These are phyloP conservation scores for Caenorhabditis sp. DNA, from an alignment of 2,888 invertebrate species.

Conservation along the genomic window DNA sequence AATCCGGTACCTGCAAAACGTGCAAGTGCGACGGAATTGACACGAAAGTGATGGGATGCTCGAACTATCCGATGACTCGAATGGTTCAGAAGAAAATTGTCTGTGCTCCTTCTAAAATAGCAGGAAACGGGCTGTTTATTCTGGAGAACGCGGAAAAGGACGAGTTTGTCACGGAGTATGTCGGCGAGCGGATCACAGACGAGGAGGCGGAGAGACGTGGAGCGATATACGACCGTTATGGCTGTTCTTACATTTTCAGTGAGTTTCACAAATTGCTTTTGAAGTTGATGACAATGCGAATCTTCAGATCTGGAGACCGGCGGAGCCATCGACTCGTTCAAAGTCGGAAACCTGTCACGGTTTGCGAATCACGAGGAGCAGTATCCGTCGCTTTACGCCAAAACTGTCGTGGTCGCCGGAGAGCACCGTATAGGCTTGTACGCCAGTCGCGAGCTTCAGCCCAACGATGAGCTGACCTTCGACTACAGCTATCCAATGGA, in stretches of 20 bases:
- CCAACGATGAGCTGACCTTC: slow-evolving; percentile 98
- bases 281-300: neutral
- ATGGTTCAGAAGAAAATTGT: slow-evolving; percentile 90
- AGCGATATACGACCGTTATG: slow-evolving; percentile 98
- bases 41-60: neutral
- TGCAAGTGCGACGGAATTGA: slow-evolving; percentile 89
- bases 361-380: slow-evolving; percentile 98
- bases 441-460: slow-evolving; percentile 94
- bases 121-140: slow-evolving; percentile 98
- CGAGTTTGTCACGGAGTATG: slow-evolving; percentile 99
- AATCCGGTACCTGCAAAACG: slow-evolving; percentile 97
- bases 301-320: slow-evolving; percentile 14
- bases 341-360: slow-evolving; percentile 99
- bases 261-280: slow-evolving; percentile 14
- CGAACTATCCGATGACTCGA: slow-evolving; percentile 89
- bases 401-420: slow-evolving; percentile 82
- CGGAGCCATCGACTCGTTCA: slow-evolving; percentile 90
- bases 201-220: slow-evolving; percentile 98
- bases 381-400: slow-evolving; percentile 97
- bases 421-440: slow-evolving; percentile 88
- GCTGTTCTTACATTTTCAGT: slow-evolving; percentile 96
- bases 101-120: slow-evolving; percentile 97
- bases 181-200: slow-evolving; percentile 95
- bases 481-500: slow-evolving; percentile 84
- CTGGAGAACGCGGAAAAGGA: slow-evolving; percentile 92